phyloP scores from a whole-genome alignment of 2,113 vertebrate genomes.

The Mobula birostris region DNA sequence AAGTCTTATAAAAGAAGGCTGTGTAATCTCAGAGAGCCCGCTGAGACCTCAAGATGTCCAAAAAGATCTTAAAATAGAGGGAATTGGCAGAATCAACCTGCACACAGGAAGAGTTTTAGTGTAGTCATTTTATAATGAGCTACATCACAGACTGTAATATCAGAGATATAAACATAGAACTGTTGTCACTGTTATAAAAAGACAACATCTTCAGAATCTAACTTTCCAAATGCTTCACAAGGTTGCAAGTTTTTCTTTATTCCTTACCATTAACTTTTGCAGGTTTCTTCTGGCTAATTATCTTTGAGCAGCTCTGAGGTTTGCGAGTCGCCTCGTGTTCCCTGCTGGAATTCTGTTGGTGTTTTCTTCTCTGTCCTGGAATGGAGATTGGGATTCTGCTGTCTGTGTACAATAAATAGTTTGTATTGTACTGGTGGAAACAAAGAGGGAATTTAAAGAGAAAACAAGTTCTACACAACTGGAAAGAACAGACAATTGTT shows the following conservation, averaged over 20 bases:
- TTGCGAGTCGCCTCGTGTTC: slow-evolving; percentile 1
- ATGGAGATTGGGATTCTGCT: neutral
- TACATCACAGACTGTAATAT: neutral
- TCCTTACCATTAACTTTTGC: slow-evolving; percentile 45
- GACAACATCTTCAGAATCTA: neutral
- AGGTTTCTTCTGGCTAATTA: neutral
- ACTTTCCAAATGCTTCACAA: neutral
- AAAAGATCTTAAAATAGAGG: too few species aligned
- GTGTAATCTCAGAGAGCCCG: too few species aligned
- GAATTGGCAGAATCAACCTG: too few species aligned
- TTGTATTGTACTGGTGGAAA: neutral
- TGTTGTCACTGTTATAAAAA: neutral
- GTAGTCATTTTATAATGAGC: too few species aligned
- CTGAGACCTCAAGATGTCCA: too few species aligned
- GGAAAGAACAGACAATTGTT: neutral
- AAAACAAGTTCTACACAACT: neutral
- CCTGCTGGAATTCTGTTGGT: neutral
- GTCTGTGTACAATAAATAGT: neutral
- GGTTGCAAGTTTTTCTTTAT: neutral
- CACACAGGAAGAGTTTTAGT: too few species aligned
- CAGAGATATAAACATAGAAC: neutral
- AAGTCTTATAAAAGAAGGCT: neutral
- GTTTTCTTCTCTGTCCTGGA: neutral
- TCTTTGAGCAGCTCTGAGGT: neutral
- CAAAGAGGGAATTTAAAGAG: neutral